Evolutionary conservation across 2,113 vertebrate genomes (phyloP), one percentile per base, ranked within the genome.

Genomic region (Falco punctatus): DNA sequence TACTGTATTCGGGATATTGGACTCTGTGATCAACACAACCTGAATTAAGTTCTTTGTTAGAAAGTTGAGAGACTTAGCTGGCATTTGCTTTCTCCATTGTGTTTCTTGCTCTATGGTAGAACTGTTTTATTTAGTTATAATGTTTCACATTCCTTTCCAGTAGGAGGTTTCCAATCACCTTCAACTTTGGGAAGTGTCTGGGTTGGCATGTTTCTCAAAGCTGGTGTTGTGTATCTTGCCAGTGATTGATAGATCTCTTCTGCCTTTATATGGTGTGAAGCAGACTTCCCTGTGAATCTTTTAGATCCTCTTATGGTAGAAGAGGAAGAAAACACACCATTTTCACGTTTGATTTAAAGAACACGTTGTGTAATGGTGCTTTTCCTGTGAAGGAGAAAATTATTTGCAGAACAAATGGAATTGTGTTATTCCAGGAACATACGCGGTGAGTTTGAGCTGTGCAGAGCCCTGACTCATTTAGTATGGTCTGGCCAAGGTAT

Each of bases 391-490:
- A 90, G 84, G 73, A 92, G 87, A 97, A 89, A 92, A 52, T 44
- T 85, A 57, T 61, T 72, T 82, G 13, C 58, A 52, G 54, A 96
- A 97, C 96, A 97, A 97, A 96, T 90, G 66, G 81, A 75, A 96
- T 94, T 96, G 94, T 96, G 11, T 91, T 96, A 90, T 96, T 95
- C 81, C 81, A 75, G 95, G 95, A 97, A 97, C 78, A 85, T 40
- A 33, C 5, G 2, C 91, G 79, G 91, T 24, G 80, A 58, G 81
- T 55, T 55, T 61, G 73, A 85, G 73, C 74, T 55, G 49, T 87
- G 81, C 70, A 48, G 91, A 82, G 42, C 84, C 89, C 74, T 96
- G 96, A 97, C 87, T 96, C 95, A 94, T 77, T 88, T 72, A 65
- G 86, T 64, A 35, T 4, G 5, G 92, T 95, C 87, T 92, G 74